Percentiles rank a stretch among this genome's conserved stretches.
Conservation (phyloP, 2,888 invertebrate genomes). For the Euclidia mi region DNA sequence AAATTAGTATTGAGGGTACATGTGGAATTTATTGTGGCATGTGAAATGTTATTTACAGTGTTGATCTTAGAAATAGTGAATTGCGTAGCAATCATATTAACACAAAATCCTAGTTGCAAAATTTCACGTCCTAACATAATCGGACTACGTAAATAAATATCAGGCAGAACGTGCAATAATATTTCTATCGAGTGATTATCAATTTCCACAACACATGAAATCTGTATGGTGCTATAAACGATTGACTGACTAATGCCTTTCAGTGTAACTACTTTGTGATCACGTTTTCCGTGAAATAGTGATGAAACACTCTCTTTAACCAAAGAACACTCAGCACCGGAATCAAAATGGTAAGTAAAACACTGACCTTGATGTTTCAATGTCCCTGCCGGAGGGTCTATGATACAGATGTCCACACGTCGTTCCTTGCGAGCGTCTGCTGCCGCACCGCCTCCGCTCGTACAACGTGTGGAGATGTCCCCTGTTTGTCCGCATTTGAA, state of each 20-base stretch:
- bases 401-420: slow-evolving; percentile 31
- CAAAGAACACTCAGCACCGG: slow-evolving; percentile 23
- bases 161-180: slow-evolving; percentile 22
- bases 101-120: background rate
- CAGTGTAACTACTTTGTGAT: slow-evolving; percentile 10
- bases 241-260: slow-evolving; percentile 3
- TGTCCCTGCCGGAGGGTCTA: slow-evolving; percentile 21
- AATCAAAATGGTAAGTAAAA: slow-evolving; percentile 20
- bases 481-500: slow-evolving; percentile 8
- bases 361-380: slow-evolving; percentile 26
- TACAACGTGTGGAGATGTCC: slow-evolving; percentile 5
- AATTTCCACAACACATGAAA: slow-evolving; percentile 6
- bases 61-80: too few relatives aligned
- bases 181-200: slow-evolving; percentile 5
- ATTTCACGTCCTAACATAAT: slow-evolving; percentile 21
- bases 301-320: slow-evolving; percentile 29
- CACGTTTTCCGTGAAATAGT: slow-evolving; percentile 5
- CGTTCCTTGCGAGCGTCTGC: slow-evolving; percentile 11
- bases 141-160: slow-evolving; percentile 9
- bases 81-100: background rate
- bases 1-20: background rate
- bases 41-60: background rate
- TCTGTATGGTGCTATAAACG: slow-evolving; percentile 6
- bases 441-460: background rate
- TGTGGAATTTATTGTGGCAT: background rate